Conservation (phyloP, 2,888 invertebrate species). For the Orchesellides sinensis region DNA sequence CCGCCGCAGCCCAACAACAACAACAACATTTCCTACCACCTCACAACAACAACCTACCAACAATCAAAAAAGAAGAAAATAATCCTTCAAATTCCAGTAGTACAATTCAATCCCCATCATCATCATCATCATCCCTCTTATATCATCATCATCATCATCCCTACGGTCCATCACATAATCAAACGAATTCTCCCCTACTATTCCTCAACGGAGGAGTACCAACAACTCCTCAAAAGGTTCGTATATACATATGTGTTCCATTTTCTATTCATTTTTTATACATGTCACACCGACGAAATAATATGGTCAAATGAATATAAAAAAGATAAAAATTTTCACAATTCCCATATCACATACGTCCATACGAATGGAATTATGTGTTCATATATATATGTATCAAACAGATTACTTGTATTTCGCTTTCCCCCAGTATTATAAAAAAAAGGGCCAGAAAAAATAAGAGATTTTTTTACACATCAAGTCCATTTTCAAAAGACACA, state of each 20-base stretch:
- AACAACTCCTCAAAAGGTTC: conserved; percentile 24
- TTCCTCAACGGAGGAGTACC: conserved; percentile 29
- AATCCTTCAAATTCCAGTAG: too few species aligned
- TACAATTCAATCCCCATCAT: too few species aligned
- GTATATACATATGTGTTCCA: too few species aligned
- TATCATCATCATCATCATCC: conserved; percentile 40
- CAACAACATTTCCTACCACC: too few species aligned
- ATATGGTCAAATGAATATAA: not conserved
- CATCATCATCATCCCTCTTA: conserved; percentile 19
- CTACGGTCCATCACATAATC: conserved; percentile 46
- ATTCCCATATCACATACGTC: not conserved
- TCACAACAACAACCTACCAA: too few species aligned
- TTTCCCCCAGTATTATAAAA: too few species aligned
- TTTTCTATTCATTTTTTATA: conserved; percentile 2
- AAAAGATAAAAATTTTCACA: not conserved
- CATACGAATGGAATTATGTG: not conserved
- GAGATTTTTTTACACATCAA: not conserved
- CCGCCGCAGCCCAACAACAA: conserved; percentile 46
- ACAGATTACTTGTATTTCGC: too few species aligned
- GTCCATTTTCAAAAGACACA: not conserved
- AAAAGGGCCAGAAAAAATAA: too few species aligned
- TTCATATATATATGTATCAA: not conserved
- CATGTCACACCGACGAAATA: not conserved
- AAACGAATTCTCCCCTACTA: conserved; percentile 18
- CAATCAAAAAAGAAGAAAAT: not conserved